Conservation (phyloP, 2,113 vertebrate species). For the Tilapia sparmanii region DNA sequence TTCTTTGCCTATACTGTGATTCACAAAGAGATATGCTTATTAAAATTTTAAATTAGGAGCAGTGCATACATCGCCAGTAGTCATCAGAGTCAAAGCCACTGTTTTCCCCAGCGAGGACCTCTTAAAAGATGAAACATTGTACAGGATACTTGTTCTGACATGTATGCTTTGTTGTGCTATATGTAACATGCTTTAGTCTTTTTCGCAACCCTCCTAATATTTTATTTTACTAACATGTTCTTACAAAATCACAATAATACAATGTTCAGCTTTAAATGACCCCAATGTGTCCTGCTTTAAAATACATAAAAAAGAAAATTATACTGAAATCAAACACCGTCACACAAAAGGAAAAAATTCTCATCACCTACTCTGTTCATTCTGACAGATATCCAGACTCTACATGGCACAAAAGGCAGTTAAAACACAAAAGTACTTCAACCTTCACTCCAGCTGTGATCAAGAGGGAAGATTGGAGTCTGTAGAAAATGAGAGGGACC, state of each 20-base stretch:
- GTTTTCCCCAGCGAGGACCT: not conserved
- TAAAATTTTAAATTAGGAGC: not conserved
- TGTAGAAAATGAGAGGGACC: not conserved
- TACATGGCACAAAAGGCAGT: not conserved
- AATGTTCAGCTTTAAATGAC: not conserved
- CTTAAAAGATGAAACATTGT: not conserved
- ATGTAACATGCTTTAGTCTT: not conserved
- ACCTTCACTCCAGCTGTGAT: not conserved
- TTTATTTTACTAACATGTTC: not conserved
- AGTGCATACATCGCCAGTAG: not conserved
- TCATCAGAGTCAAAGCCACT: not conserved
- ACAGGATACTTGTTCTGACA: not conserved
- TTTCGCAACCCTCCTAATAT: not conserved
- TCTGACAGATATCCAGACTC: not conserved
- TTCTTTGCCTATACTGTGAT: not conserved
- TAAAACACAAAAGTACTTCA: conserved; percentile 1
- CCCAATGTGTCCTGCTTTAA: not conserved
- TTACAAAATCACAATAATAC: not conserved
- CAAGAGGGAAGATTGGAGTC: not conserved
- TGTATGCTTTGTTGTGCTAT: not conserved
- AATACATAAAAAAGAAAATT: not conserved
- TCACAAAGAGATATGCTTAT: not conserved
- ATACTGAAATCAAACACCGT: not conserved
- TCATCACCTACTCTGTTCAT: not conserved
- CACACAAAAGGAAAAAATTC: not conserved